A percentile compares a stretch with the other conserved stretches of the same genome.
These are phyloP conservation scores for Acanthochromis polyacanthus DNA, from an alignment of 2,113 vertebrate genomes.

Conservation along the genomic window DNA sequence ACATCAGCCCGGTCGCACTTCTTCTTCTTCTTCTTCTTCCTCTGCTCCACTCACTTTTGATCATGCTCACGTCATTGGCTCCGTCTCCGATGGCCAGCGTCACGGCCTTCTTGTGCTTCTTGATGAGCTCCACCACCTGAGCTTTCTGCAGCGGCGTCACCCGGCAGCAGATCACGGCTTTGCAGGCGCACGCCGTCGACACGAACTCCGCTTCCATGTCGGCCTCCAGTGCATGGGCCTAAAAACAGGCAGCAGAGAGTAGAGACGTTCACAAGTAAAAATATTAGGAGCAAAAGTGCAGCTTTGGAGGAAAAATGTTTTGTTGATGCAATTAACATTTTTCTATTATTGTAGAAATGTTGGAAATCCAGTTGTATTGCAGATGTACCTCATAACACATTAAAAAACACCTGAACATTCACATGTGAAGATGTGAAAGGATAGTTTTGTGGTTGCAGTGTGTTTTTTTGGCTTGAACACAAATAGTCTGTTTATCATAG, in stretches of 20 bases:
- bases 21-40: slow-evolving; percentile 23
- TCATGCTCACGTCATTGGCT: slow-evolving; percentile 97
- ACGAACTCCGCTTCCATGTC: slow-evolving; percentile 97
- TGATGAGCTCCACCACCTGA: slow-evolving; percentile 96
- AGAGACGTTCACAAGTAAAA: neutral
- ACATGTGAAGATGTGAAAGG: too few species aligned
- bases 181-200: slow-evolving; percentile 91
- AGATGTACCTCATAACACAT: too few species aligned
- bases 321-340: too few species aligned
- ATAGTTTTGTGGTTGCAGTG: too few species aligned
- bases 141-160: slow-evolving; percentile 96
- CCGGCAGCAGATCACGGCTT: slow-evolving; percentile 95
- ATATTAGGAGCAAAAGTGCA: neutral
- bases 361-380: too few species aligned
- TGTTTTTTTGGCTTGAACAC: too few species aligned
- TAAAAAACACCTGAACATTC: too few species aligned
- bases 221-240: slow-evolving; percentile 94
- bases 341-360: too few species aligned
- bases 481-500: too few species aligned
- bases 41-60: slow-evolving; percentile 89
- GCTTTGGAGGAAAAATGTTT: slow-evolving; percentile 1
- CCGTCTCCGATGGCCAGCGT: slow-evolving; percentile 95
- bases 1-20: slow-evolving; percentile 5
- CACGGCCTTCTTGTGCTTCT: slow-evolving; percentile 94
- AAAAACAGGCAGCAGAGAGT: neutral